A percentile compares a stretch with the other conserved stretches of the same genome.
These are phyloP conservation scores for human DNA, from an alignment of 2,113 vertebrate genomes.

Conservation along the genomic window DNA sequence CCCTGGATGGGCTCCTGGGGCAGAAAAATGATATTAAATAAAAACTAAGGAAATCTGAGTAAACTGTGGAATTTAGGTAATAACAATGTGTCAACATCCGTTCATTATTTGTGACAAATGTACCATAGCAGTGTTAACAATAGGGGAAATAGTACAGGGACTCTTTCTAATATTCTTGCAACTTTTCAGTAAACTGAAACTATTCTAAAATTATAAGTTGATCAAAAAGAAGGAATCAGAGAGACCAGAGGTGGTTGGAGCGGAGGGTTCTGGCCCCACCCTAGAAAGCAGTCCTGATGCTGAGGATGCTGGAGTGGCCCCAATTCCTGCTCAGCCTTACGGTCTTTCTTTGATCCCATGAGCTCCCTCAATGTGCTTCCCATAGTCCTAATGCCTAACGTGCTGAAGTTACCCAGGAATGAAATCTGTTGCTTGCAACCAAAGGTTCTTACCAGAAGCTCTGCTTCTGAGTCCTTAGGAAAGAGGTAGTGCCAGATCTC, in stretches of 20 bases:
- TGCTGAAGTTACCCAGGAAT: background rate
- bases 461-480: background rate
- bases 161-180: background rate
- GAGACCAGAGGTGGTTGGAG: background rate
- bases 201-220: background rate
- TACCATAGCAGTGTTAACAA: background rate
- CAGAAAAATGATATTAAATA: background rate
- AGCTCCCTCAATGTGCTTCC: background rate
- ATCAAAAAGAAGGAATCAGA: background rate
- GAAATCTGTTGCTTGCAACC: background rate
- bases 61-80: background rate
- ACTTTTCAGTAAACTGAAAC: background rate
- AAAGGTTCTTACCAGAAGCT: background rate
- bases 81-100: background rate
- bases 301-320: background rate
- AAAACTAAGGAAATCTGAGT: background rate
- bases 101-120: background rate
- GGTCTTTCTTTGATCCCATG: background rate
- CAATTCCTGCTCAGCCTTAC: background rate
- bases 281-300: background rate
- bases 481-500: background rate
- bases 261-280: accelerated
- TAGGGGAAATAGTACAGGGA: background rate
- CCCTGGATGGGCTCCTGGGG: background rate
- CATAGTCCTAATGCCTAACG: accelerated